A percentile compares a stretch with the other conserved stretches of the same genome.
Evolutionary conservation across 92 coral and sea anemone species (phyloP).

Genomic region (Virgularia gustaviana): DNA sequence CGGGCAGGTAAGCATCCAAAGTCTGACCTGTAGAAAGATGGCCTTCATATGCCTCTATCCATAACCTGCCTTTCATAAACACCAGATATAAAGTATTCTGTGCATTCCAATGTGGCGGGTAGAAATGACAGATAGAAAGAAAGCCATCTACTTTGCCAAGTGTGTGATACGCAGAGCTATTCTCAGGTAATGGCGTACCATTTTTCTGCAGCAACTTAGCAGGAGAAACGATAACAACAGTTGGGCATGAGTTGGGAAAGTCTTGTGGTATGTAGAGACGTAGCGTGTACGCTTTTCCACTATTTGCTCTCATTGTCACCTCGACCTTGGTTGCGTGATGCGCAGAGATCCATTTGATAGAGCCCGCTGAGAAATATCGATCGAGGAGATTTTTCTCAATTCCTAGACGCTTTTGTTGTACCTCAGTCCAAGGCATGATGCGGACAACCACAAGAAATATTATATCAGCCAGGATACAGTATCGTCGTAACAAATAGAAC

Average conservation of each 20-base stretch:
- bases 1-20: conserved; percentile 25
- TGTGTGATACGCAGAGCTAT: conserved; percentile 3
- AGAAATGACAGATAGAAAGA: conserved; percentile 32
- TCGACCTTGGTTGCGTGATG: conserved; percentile 50
- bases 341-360: conserved; percentile 54
- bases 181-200: neutral
- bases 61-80: conserved; percentile 45
- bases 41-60: conserved; percentile 53
- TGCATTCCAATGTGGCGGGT: conserved; percentile 21
- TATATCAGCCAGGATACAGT: neutral
- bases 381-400: conserved; percentile 60
- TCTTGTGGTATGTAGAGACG: conserved; percentile 35
- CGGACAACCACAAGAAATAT: neutral
- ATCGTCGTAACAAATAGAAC: neutral
- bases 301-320: conserved; percentile 16
- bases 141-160: conserved; percentile 19
- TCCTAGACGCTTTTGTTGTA: conserved; percentile 55
- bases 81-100: conserved; percentile 43
- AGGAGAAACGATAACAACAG: conserved; percentile 28
- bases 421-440: conserved; percentile 63
- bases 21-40: conserved; percentile 26
- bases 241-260: conserved; percentile 48
- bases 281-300: conserved; percentile 6
- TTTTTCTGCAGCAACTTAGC: neutral
- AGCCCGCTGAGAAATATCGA: conserved; percentile 41